These are phyloP conservation scores for Acanthaster planci DNA, from an alignment of 35 echinoderm and acorn worm genomes.

Conservation along the genomic window DNA sequence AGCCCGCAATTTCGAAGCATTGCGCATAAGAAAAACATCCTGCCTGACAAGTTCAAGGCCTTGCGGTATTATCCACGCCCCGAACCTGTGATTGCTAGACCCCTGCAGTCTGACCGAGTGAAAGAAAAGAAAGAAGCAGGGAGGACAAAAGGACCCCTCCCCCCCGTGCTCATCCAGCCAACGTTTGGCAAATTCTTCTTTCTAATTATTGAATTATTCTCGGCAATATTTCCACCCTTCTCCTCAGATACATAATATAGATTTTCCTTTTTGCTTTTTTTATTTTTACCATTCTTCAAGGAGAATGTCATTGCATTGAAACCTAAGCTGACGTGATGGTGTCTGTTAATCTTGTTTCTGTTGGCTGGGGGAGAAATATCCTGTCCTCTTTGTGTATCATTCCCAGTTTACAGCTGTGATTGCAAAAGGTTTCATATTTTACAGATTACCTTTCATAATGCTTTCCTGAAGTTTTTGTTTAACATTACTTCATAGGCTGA, in stretches of 20 bases:
- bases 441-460: no score
- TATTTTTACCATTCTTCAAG: not conserved
- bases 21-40: not conserved
- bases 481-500: no score
- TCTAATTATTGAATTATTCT: constrained; percentile 15
- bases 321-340: no score
- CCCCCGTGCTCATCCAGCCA: not conserved
- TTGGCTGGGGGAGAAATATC: no score
- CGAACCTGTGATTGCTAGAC: not conserved
- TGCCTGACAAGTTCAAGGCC: constrained; percentile 6
- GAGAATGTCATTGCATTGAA: not conserved
- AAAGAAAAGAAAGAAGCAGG: no score
- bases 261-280: not conserved
- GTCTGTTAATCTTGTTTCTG: no score
- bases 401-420: no score
- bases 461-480: no score
- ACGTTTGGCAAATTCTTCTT: not conserved
- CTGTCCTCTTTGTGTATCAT: no score
- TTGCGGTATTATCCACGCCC: not conserved
- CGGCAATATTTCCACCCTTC: constrained; percentile 2
- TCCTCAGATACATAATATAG: not conserved
- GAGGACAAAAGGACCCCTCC: not conserved
- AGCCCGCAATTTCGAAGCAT: constrained; percentile 2
- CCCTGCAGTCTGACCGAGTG: not conserved
- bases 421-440: no score